Conservation (phyloP, 2,888 invertebrate species). For the Pachycephus smyrnensis region DNA sequence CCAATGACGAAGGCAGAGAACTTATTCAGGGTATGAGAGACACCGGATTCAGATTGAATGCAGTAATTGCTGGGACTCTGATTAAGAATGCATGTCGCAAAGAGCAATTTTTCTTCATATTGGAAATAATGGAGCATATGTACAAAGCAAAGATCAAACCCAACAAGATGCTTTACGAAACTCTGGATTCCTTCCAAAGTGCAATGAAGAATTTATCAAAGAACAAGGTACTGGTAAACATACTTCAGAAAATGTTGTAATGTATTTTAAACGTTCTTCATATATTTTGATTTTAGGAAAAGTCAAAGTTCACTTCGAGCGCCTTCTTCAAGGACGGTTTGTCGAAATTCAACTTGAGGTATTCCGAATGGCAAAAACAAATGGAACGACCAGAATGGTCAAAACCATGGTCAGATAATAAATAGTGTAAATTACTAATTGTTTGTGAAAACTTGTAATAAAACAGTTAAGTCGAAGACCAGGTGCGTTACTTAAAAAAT, state of each 20-base stretch:
- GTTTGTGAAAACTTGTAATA: conserved; percentile 8
- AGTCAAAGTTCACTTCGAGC: conserved; percentile 17
- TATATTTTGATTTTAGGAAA: conserved; percentile 22
- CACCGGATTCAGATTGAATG: conserved; percentile 76
- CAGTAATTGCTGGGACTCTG: conserved; percentile 81
- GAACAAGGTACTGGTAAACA: conserved; percentile 62
- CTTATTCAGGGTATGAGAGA: conserved; percentile 79
- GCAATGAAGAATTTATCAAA: conserved; percentile 70
- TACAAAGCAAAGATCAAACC: conserved; percentile 74
- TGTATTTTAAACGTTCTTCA: background rate
- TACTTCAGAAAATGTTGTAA: background rate
- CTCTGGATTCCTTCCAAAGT: conserved; percentile 74
- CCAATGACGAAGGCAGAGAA: conserved; percentile 72
- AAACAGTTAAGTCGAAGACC: background rate
- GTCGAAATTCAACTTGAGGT: conserved; percentile 41
- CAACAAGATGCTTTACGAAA: conserved; percentile 72
- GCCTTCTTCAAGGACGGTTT: conserved; percentile 36
- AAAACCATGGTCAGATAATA: conserved; percentile 9
- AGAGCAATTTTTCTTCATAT: conserved; percentile 75
- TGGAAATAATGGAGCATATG: conserved; percentile 77
- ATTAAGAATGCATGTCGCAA: conserved; percentile 74
- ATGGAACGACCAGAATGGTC: conserved; percentile 26
- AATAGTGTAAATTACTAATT: conserved; percentile 8
- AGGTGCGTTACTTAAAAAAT: background rate
- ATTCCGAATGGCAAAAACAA: conserved; percentile 33